Percentiles rank a stretch among this genome's conserved stretches.
Conservation (phyloP, 2,797 vertebrate genomes). For the Anas acuta region DNA sequence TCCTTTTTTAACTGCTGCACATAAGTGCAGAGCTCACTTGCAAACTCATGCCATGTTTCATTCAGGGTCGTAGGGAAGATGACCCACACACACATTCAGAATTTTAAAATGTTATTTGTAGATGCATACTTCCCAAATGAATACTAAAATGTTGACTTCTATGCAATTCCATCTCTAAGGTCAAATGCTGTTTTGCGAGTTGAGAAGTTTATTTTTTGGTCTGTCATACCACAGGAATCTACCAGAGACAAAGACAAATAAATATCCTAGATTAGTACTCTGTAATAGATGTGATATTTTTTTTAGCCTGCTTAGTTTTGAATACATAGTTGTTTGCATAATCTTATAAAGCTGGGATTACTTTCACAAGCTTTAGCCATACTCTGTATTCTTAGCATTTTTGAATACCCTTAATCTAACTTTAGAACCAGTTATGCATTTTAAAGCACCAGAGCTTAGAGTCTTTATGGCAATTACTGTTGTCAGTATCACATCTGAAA, state of each 20-base stretch:
- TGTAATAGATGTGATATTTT: not conserved
- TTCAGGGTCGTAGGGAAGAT: not conserved
- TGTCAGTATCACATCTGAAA: not conserved
- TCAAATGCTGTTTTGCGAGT: not conserved
- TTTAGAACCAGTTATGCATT: not conserved
- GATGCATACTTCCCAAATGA: not conserved
- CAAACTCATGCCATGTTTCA: not conserved
- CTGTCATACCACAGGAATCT: not conserved
- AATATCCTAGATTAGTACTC: not conserved
- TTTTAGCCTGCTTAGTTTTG: not conserved
- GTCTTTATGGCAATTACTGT: not conserved
- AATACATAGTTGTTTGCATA: not conserved
- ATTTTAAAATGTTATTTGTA: not conserved
- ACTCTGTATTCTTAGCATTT: not conserved
- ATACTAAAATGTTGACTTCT: not conserved
- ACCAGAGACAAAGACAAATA: not conserved
- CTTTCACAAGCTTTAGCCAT: not conserved
- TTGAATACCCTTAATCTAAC: not conserved
- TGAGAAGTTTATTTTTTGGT: not conserved
- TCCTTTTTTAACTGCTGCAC: conserved; percentile 18
- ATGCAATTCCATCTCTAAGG: not conserved
- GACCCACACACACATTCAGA: not conserved
- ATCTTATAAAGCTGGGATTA: not conserved
- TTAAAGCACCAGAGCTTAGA: not conserved
- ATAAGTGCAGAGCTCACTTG: not conserved